Evolutionary conservation across 2,797 vertebrate species (phyloP).

Genomic region (Taenioides sp.): DNA sequence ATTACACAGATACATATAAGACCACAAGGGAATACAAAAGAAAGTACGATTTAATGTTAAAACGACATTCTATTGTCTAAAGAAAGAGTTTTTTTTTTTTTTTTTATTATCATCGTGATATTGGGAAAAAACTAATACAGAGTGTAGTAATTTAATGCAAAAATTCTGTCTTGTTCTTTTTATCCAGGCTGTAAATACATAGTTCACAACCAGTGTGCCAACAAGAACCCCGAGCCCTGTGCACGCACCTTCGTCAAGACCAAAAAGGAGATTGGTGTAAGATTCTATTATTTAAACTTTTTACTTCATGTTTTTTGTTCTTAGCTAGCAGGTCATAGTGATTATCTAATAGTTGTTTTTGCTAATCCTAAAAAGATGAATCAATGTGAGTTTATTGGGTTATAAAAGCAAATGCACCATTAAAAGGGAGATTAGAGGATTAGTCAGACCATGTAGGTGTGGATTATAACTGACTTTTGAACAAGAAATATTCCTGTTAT

Average conservation of each 20-base stretch:
- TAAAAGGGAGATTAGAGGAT: constrained; percentile 39
- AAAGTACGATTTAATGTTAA: too few species aligned
- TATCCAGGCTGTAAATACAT: constrained; percentile 85
- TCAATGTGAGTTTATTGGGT: constrained; percentile 2
- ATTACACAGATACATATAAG: too few species aligned
- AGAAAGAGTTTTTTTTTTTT: too few species aligned
- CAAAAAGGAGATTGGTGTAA: constrained; percentile 85
- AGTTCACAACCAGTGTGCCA: constrained; percentile 88
- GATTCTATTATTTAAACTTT: constrained; percentile 39
- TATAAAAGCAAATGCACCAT: constrained; percentile 30
- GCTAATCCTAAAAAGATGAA: not conserved
- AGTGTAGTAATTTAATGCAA: too few species aligned
- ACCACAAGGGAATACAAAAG: too few species aligned
- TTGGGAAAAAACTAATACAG: not conserved
- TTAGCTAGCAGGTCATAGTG: too few species aligned
- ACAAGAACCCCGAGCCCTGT: constrained; percentile 81
- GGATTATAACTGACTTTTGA: constrained; percentile 52
- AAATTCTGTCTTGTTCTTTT: not conserved
- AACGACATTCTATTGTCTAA: too few species aligned
- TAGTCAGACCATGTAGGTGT: constrained; percentile 41
- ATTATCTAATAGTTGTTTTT: not conserved
- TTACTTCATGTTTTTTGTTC: constrained; percentile 8
- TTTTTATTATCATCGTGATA: too few species aligned
- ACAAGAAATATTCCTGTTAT: not conserved
- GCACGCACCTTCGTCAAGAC: constrained; percentile 86